Evolutionary conservation across 2,797 vertebrate genomes (phyloP), one percentile per base, ranked within the genome.

Genomic region (Melanotaenia boesemani): DNA sequence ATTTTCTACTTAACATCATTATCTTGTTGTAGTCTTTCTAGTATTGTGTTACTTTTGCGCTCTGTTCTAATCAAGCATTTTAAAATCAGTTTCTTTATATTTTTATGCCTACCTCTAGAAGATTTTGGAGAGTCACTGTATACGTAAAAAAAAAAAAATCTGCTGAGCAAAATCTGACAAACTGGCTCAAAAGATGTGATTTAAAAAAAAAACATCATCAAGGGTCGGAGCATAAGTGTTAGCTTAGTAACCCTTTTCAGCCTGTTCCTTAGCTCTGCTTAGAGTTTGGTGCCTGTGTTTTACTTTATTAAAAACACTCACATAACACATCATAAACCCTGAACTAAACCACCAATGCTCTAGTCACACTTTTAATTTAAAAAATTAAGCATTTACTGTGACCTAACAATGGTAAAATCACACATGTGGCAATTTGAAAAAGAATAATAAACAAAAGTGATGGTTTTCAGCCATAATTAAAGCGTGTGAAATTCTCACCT

Each of bases 401-500:
- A 18, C 26, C 26, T 56, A 56, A 56, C 28, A 56, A 56, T 56
- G 26, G 54, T 30, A 16, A 6, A 56, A 13, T 56, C 24, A 12
- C 50, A 56, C 15, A 28, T 56, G 54, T 56, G 26, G 15, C 11
- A 56, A 30, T 26, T 30, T 30, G 5, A 28, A 30, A 56, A 56
- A 18, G 13, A 15, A 18, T 18, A 8, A 56, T 18, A 13, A 56
- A 56, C 26, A 7, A 13, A 16, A 16, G 7, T 0, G 2, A 48
- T 30, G 8, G 16, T n/a, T 63, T n/a, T 16, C 2, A 56, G 28
- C 15, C 15, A 15, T 18, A 15, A 56, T 56, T 8, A 15, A 54
- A 41, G 58, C 24, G 56, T 48, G 69, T 20, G 15, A 63, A 34
- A 0, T 22, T 52, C 32, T 86, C 88, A 98, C 97, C 97, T 99